Conservation (phyloP, 2,113 vertebrate genomes). For the Aegithalos caudatus region DNA sequence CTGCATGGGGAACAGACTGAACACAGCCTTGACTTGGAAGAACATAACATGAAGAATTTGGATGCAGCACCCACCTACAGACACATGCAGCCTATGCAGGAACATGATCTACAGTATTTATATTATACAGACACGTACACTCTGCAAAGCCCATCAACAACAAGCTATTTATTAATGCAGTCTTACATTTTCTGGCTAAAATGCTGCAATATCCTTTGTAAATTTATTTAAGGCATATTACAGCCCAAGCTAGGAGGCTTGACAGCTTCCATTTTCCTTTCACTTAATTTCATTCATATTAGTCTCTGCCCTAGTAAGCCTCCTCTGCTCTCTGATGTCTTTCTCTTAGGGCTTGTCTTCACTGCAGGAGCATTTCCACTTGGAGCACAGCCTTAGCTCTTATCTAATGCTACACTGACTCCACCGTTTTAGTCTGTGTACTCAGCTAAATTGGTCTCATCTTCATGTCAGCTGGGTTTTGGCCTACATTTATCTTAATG, state of each 20-base stretch:
- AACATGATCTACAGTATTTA: not conserved
- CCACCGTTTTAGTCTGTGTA: not conserved
- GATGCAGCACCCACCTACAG: not conserved
- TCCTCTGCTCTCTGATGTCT: not conserved
- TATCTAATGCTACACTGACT: not conserved
- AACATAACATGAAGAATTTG: not conserved
- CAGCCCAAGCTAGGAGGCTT: not conserved
- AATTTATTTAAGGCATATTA: not conserved
- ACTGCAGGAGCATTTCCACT: not conserved
- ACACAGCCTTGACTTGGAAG: not conserved
- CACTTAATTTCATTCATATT: constrained; percentile 21
- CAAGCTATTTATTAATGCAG: not conserved
- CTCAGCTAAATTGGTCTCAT: not conserved
- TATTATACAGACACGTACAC: not conserved
- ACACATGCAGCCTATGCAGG: not conserved
- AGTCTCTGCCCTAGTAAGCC: not conserved
- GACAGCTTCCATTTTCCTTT: constrained; percentile 26
- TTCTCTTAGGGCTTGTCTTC: constrained; percentile 26
- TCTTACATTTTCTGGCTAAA: not conserved
- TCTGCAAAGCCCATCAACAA: not conserved
- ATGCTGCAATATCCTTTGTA: not conserved
- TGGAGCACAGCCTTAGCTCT: not conserved
- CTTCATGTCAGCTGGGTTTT: not conserved
- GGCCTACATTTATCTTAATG: not conserved
- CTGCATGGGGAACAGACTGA: not conserved